Base-by-base conservation (phyloP, 2,888 invertebrate genomes). In the Chaetogeoica ovagalla region DNA sequence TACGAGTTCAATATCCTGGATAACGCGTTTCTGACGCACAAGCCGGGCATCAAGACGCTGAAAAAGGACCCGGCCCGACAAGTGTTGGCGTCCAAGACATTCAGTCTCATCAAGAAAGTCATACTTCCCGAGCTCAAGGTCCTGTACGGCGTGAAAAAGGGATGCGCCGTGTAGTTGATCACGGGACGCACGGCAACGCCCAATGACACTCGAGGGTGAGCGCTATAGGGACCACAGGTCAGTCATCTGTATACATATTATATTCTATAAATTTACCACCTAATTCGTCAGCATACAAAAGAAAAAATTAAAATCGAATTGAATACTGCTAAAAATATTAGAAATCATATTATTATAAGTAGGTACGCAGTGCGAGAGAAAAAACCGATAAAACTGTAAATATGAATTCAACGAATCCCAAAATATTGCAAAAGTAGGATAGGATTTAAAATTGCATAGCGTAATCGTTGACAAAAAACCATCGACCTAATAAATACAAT, bases 1-100 rank as follows among this genome's bases (percentile, higher is more conserved):
- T 96, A 96, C 87, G 95, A 96, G 86, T 96, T 96, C 86, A 92
- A 95, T 87, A 95, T 96, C 84, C 87, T 96, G 85, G 94, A 96
- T 88, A 95, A 96, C 87, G 95, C 94, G n/a, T 96, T 96, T 87
- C 89, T 96, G 82, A 94, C 93, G 73, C 96, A 96, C 87, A 93
- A 94, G 84, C 96, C 96, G 0, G 96, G 96, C 72, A 96, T 96
- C 84, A 96, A 96, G 86, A 89, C 91, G 74, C 91, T 91, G 86
- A 92, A 91, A 85, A 93, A 91, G 85, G 94, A 96, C 85, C 88
- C 91, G 37, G 91, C 92, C 83, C 89, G 95, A 75, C 93, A 93
- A 72, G 89, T 91, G 85, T 88, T 94, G 76, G 92, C 94, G 9
- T 89, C 90, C 62, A 92, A 93, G 85, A 95, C 95, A 84, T 92